phyloP scores from a whole-genome alignment of 2,888 invertebrate species.

The Polietes domitor region DNA sequence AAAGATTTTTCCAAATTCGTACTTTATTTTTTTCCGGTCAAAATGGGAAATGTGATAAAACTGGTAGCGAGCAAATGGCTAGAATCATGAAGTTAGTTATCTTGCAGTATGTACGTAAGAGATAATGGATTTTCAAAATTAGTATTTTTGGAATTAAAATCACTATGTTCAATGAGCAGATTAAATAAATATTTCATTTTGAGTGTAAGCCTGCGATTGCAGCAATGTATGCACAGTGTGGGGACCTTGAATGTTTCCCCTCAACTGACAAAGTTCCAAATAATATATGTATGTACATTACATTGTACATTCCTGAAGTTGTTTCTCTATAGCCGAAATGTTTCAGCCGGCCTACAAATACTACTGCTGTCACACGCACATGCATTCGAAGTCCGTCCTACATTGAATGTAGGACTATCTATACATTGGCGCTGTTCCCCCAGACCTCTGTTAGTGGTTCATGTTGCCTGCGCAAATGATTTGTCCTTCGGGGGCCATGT shows the following conservation, averaged over 20 bases:
- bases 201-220: not conserved
- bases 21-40: no score
- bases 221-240: not conserved
- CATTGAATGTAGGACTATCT: not conserved
- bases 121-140: no score
- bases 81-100: no score
- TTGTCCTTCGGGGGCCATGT: conserved; percentile 11
- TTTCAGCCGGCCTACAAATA: not conserved
- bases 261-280: not conserved
- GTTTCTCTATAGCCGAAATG: conserved; percentile 4
- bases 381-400: not conserved
- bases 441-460: not conserved
- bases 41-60: no score
- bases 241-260: not conserved
- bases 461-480: not conserved
- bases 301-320: not conserved
- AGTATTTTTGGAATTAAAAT: no score
- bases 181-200: not conserved
- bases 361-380: no score
- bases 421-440: not conserved
- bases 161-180: no score
- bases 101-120: no score
- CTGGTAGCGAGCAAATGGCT: no score
- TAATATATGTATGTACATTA: no score
- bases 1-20: no score